Conservation (phyloP, 1,140 invertebrate genomes). For the Venustaconcha ellipsiformis region DNA sequence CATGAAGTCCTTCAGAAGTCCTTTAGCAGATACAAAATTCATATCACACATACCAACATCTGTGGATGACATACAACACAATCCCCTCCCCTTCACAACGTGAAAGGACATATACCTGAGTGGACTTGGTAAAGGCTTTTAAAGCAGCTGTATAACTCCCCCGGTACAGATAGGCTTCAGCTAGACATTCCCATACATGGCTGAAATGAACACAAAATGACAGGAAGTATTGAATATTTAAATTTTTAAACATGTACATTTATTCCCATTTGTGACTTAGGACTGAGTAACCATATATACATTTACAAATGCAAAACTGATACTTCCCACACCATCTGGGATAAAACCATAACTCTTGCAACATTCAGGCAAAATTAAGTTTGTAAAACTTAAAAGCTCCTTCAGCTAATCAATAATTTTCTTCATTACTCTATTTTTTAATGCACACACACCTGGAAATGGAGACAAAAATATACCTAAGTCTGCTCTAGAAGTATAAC, state of each 20-base stretch:
- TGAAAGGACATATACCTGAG: conserved; percentile 42
- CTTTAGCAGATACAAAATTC: too few species aligned
- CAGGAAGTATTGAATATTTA: not conserved
- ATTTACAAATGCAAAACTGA: too few species aligned
- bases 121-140: conserved; percentile 85
- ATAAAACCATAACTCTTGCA: too few species aligned
- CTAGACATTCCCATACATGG: conserved; percentile 86
- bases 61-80: not conserved
- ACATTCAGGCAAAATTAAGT: too few species aligned
- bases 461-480: too few species aligned
- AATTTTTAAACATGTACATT: not conserved
- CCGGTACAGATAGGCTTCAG: conserved; percentile 85
- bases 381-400: too few species aligned
- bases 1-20: too few species aligned
- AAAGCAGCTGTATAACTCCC: conserved; percentile 87
- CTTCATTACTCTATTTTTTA: too few species aligned
- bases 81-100: not conserved
- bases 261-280: not conserved
- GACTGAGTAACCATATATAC: not conserved
- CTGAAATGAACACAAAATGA: conserved; percentile 59
- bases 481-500: too few species aligned
- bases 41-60: not conserved
- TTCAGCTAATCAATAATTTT: too few species aligned
- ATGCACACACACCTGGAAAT: too few species aligned
- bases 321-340: too few species aligned